phyloP scores from a whole-genome alignment of 1,140 invertebrate species.

The Gryllus bimaculatus region DNA sequence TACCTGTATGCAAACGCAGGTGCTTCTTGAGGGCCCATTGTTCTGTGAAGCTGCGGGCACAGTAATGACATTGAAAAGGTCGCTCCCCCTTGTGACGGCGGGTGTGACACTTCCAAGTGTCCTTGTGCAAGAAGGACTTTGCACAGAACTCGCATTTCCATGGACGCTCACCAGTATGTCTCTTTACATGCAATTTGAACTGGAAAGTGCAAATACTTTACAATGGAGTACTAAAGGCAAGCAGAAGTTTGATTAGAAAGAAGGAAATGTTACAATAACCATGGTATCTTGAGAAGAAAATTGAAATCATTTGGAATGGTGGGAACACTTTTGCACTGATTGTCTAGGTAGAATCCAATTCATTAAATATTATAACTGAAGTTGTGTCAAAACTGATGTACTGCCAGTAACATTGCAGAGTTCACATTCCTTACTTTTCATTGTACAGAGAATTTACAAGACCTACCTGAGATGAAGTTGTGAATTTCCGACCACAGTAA shows the following conservation, averaged over 20 bases:
- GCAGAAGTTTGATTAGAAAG: too few relatives aligned
- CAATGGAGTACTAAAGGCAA: too few relatives aligned
- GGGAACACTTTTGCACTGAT: too few relatives aligned
- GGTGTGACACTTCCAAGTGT: constrained; percentile 51
- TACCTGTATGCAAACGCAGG: constrained; percentile 51
- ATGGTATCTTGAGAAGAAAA: too few relatives aligned
- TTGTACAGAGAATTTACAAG: neutral
- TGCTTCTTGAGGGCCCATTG: constrained; percentile 60
- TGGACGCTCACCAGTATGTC: constrained; percentile 51
- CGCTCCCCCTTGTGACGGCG: constrained; percentile 52
- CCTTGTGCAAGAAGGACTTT: constrained; percentile 55
- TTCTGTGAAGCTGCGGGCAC: constrained; percentile 51
- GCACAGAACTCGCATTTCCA: constrained; percentile 50
- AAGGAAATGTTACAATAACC: too few relatives aligned
- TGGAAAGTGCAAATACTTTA: constrained; percentile 23
- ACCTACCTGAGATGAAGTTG: constrained; percentile 50
- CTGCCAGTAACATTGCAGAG: too few relatives aligned
- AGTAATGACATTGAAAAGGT: constrained; percentile 50
- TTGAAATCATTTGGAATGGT: too few relatives aligned
- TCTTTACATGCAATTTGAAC: constrained; percentile 38
- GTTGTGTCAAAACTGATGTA: too few relatives aligned
- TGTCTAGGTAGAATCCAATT: too few relatives aligned
- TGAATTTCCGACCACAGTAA: constrained; percentile 59
- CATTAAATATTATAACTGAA: too few relatives aligned
- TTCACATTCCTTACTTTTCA: too few relatives aligned